A percentile compares a stretch with the other conserved stretches of the same genome.
These are phyloP conservation scores for Ceratoteleas bidentatus DNA, from an alignment of 1,140 invertebrate genomes.

Conservation along the genomic window DNA sequence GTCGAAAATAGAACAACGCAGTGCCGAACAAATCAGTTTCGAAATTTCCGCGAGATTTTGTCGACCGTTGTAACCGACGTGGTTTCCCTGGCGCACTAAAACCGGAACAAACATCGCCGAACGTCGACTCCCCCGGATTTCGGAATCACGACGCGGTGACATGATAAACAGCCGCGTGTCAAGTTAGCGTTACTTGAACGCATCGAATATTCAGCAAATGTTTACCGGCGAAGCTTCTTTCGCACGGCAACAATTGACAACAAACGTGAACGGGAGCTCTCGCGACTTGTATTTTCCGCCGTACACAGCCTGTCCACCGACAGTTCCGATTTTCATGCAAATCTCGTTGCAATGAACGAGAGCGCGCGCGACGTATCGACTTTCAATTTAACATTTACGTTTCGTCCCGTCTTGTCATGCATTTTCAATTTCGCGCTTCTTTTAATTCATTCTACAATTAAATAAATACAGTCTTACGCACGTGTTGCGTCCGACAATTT, in stretches of 20 bases:
- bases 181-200: slow-evolving; percentile 36
- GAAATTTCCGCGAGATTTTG: background rate
- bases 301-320: slow-evolving; percentile 46
- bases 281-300: slow-evolving; percentile 53
- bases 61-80: background rate
- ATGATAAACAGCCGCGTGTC: slow-evolving; percentile 29
- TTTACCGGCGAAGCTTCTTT: slow-evolving; percentile 51
- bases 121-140: slow-evolving; percentile 1
- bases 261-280: slow-evolving; percentile 31
- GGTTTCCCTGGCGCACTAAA: background rate
- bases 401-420: slow-evolving; percentile 23
- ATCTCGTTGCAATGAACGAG: slow-evolving; percentile 43
- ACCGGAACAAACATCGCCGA: background rate
- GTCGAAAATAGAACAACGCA: too few relatives aligned
- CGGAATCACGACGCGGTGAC: slow-evolving; percentile 17
- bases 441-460: slow-evolving; percentile 6
- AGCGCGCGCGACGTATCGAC: slow-evolving; percentile 36
- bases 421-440: slow-evolving; percentile 28
- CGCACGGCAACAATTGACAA: slow-evolving; percentile 46
- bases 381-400: slow-evolving; percentile 39
- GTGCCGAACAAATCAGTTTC: too few relatives aligned
- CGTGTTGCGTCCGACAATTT: background rate
- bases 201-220: slow-evolving; percentile 47
- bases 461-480: slow-evolving; percentile 6
- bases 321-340: slow-evolving; percentile 58